A percentile compares a stretch with the other conserved stretches of the same genome.
phyloP scores from a whole-genome alignment of 2,797 vertebrate species.

The Cuculus canorus region DNA sequence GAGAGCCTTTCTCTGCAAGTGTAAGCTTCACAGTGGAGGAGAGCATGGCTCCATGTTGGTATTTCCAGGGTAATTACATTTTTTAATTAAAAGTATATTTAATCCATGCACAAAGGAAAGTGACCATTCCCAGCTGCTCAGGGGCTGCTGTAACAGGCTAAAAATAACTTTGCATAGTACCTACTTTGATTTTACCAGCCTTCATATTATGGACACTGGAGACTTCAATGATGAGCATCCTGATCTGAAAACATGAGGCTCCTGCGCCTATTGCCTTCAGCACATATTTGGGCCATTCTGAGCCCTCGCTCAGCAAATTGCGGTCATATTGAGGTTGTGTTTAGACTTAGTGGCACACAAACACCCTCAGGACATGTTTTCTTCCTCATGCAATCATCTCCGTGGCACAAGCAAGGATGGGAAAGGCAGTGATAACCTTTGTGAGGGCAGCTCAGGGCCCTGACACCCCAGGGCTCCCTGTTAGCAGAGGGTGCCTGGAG shows the following conservation, averaged over 20 bases:
- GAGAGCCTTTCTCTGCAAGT: neutral
- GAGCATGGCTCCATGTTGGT: neutral
- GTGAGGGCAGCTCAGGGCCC: fast-evolving
- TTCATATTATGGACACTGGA: neutral
- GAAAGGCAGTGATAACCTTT: neutral
- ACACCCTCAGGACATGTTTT: neutral
- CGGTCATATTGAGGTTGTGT: neutral
- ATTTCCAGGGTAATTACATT: neutral
- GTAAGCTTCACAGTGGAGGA: neutral
- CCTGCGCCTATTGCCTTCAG: fast-evolving
- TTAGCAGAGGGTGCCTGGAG: neutral
- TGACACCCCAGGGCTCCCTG: neutral
- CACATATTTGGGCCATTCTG: fast-evolving
- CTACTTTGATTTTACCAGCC: neutral
- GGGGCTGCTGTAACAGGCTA: neutral
- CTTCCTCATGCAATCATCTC: neutral
- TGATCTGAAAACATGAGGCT: neutral
- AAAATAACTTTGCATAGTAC: neutral
- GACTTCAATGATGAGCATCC: neutral
- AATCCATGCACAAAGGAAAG: slow-evolving; percentile 22
- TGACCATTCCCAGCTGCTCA: neutral
- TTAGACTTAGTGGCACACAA: neutral
- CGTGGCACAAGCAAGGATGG: neutral
- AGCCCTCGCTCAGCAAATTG: neutral
- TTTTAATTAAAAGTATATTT: slow-evolving; percentile 53